phyloP scores from a whole-genome alignment of 2,113 vertebrate species.

The Nannobrachium achirus region DNA sequence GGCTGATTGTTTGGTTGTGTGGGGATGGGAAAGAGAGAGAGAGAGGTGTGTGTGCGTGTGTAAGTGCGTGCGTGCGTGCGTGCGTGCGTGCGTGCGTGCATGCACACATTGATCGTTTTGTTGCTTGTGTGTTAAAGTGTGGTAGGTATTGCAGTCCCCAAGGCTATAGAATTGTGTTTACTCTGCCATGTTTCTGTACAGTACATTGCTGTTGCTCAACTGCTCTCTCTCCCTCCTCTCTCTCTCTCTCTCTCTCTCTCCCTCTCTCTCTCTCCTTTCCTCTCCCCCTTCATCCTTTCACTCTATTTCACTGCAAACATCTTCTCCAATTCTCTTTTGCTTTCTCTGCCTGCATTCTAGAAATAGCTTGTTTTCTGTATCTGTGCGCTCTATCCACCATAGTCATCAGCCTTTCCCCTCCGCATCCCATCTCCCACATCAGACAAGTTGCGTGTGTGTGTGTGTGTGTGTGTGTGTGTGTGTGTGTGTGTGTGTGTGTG shows the following conservation, averaged over 20 bases:
- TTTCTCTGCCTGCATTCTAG: background rate
- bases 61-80: background rate
- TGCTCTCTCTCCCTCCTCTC: background rate
- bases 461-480: too few relatives aligned
- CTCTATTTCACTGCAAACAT: background rate
- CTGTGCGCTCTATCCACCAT: background rate
- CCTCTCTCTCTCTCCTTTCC: background rate
- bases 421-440: too few relatives aligned
- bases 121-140: slow-evolving; percentile 13
- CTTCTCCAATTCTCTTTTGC: background rate
- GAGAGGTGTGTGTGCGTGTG: background rate
- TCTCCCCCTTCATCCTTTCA: background rate
- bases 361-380: too few relatives aligned
- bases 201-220: background rate
- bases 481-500: too few relatives aligned
- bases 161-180: background rate
- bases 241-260: background rate
- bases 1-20: slow-evolving; percentile 27
- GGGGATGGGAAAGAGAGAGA: slow-evolving; percentile 11
- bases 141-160: background rate
- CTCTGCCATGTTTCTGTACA: background rate
- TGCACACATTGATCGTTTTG: slow-evolving; percentile 21
- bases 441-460: too few relatives aligned
- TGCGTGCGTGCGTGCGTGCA: background rate
- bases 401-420: too few relatives aligned